Base-by-base conservation (phyloP, 2,113 vertebrate genomes). In the Cettia cetti region DNA sequence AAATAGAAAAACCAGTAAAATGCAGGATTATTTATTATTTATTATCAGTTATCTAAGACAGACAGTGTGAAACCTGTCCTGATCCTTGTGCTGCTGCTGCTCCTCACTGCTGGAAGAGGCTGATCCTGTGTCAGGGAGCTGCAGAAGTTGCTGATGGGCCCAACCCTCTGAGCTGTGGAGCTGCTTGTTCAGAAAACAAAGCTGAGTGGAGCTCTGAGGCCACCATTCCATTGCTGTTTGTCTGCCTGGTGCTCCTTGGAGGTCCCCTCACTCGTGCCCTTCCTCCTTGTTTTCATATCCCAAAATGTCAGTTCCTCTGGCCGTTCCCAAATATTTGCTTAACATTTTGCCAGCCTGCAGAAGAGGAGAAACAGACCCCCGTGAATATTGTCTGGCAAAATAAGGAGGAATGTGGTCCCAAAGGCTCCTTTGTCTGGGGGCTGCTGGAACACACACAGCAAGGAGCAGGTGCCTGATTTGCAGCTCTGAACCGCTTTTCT, bases 281-380 rank as follows among this genome's bases (percentile, higher is more conserved):
- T 70, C 72, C 82, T 95, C 66, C 82, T 93, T 93, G 88, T 94
- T 95, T 94, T 90, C 60, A 8, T 88, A 85, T 7, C 91, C 81
- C 52, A 54, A 88, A 85, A 95, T 75, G 59, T 87, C 89, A 49
- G 92, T 3, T 91, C 86, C 78, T 91, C 76, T 64, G n/a, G 72
- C 92, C 76, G 63, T 93, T 70, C 77, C 39, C 86, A 96, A 95
- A 96, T 96, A 94, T 95, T 96, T 96, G 89, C 86, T 95, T 94
- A 96, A 96, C 80, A 15, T 95, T 89, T 94, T 94, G 92, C 89
- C 90, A 94, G 83, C 74, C 86, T 81, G 88, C 70, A 14, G 33
- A 33, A 81, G 94, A 97, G 93, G 79, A 85, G 91, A 79, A 93
- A 2, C 95, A 97, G 94, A 92, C 71, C 86, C 95, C 92, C 4